phyloP scores from a whole-genome alignment of 2,888 invertebrate genomes.

The Stenolophus ochropezus region DNA sequence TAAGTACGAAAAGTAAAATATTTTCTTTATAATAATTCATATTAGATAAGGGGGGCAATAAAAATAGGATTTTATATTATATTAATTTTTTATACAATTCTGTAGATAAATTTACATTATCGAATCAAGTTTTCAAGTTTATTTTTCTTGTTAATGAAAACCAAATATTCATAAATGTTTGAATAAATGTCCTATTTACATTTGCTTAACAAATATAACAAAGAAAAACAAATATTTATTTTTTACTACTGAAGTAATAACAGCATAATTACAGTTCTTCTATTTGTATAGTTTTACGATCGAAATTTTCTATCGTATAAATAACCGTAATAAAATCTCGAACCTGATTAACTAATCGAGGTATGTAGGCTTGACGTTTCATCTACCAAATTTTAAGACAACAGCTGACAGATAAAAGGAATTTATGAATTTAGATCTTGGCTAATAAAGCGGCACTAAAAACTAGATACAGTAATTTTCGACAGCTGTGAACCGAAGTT shows the following conservation, averaged over 20 bases:
- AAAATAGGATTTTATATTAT: no score
- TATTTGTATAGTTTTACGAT: background rate
- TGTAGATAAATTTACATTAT: no score
- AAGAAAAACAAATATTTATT: conserved; percentile 5
- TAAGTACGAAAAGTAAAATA: no score
- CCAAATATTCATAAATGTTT: background rate
- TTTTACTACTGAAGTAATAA: background rate
- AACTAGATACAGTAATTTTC: conserved; percentile 22
- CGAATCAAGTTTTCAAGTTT: no score
- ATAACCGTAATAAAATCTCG: background rate
- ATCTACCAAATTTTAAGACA: background rate
- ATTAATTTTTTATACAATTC: no score
- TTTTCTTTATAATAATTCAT: no score
- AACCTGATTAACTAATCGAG: background rate
- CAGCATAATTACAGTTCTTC: background rate
- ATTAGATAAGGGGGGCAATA: no score
- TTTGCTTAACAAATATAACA: background rate
- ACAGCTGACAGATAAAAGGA: background rate
- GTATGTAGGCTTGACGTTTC: background rate
- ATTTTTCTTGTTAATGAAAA: background rate
- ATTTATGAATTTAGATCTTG: background rate
- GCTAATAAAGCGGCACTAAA: background rate
- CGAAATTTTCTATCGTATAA: background rate
- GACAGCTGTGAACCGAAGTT: conserved; percentile 24
- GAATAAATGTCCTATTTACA: background rate